Percentiles rank a stretch among this genome's conserved stretches.
Evolutionary conservation across 37 sponge, comb jelly and placozoan species (phyloP).

Genomic region (Hexactinellida sp.): DNA sequence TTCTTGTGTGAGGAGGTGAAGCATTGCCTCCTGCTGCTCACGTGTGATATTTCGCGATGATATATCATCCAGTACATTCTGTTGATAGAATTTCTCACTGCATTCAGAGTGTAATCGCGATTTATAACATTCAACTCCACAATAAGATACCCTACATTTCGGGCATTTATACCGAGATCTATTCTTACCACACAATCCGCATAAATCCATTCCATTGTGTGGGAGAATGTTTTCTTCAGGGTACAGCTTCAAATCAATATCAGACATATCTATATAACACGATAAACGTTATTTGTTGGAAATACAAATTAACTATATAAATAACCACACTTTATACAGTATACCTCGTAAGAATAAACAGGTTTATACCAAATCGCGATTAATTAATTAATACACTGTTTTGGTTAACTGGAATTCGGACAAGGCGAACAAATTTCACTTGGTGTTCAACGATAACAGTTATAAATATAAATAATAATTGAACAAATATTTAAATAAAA

Average conservation of each 20-base stretch:
- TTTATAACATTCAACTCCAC: background rate
- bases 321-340: background rate
- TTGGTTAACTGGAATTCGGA: background rate
- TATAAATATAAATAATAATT: background rate
- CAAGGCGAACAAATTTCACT: background rate
- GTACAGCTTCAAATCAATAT: background rate
- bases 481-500: background rate
- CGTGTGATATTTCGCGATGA: background rate
- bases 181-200: background rate
- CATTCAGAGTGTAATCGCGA: background rate
- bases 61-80: background rate
- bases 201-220: background rate
- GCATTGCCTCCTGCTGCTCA: background rate
- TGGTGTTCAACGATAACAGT: background rate
- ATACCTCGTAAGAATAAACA: background rate
- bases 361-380: background rate
- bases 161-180: background rate
- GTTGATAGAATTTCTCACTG: constrained; percentile 15
- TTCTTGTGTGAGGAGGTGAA: background rate
- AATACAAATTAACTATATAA: no score
- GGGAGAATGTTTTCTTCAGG: background rate
- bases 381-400: no score
- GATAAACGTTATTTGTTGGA: no score
- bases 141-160: background rate
- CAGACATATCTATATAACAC: no score